Base-by-base conservation (phyloP, 2,888 invertebrate species). In the Rhabditophanes sp. region DNA sequence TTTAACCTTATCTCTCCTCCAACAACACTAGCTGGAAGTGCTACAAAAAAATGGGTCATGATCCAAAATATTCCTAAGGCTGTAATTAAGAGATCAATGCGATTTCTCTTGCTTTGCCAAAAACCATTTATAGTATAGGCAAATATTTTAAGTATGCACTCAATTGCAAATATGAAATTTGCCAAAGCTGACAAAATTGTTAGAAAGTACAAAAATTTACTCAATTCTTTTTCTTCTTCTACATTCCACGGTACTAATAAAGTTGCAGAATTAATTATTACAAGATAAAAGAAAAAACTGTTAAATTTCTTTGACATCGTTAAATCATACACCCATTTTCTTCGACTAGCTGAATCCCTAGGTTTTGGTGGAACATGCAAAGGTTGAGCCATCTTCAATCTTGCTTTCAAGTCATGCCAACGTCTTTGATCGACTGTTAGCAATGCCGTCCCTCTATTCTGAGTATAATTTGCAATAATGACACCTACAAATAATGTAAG, bases 381-480 rank as follows among this genome's bases (percentile, higher is more conserved):
- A 0, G 96, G 96, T 68, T 99, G 96, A 4, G 96, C 93, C 59
- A 99, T 87, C 73, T 96, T 96, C 68, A 99, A 73, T 64, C 96
- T 75, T 65, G 96, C 96, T 66, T 96, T 96, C 41, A 99, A 73
- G 66, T 99, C 96, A 68, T 93, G 87, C 96, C 96, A 99, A 67
- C 96, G 75, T 61, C 93, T 75, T 69, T 99, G 96, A 68, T 99
- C 96, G 5, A 99, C 96, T 2, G 96, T 99, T 29, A 99, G 71
- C 18, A 99, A 72, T 1, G 96, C 96, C 0, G 96, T 99, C 20
- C 96, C 96, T 65, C 93, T 88, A 68, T 96, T 99, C 69, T 99
- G 90, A 0, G 90, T 90, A 69, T 99, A 99, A 71, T 99, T 99
- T 1, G 96, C 96, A 68, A 99, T 96, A 21, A 99, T 96, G 1